Base-by-base conservation (phyloP, 1,140 invertebrate species). In the Thaumatotibia leucotreta region DNA sequence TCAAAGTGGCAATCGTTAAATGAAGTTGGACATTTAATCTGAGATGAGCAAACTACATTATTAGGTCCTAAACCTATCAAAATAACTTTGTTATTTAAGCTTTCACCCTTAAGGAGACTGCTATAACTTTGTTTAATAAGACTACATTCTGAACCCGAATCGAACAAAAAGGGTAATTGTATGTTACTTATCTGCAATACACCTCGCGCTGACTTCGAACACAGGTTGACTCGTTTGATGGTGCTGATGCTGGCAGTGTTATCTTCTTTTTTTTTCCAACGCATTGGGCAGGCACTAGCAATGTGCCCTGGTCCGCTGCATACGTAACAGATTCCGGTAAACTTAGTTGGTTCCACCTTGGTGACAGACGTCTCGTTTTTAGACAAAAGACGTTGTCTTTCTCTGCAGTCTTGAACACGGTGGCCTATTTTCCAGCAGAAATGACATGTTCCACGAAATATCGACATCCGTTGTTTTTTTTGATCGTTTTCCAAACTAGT, bases 221-320 rank as follows among this genome's bases (percentile, higher is more conserved):
- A 67, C 29, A 67, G 4, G 58, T 67, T 63, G 1, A 67, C 65
- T 17, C 52, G 22, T 31, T 63, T 62, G 11, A 17, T 63, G 50
- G 10, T 20, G 20, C 27, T 4, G n/a, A n/a, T 24, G 17, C 17
- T 31, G 14, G 62, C 14, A 3, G 52, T 11, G 33, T 0, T 2
- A 9, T 69, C 49, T 62, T 73, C 49, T 39, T 65, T 68, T 22
- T 75, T 75, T 33, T 35, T 63, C n/a, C 50, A 64, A 9, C 65
- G 52, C 50, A 32, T 61, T 0, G 72, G 66, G 27, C 72, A 77
- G 9, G 49, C 32, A 2, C 32, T 17, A 6, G 45, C 70, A 2
- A 73, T 11, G 63, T 77, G 73, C 3, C 65, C 63, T 4, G 33
- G 9, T 5, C 65, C 20, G n/a, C 14, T 9, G 17, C 74, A 73